Conservation (phyloP, 2,888 invertebrate genomes). For the Hipparchia semele region DNA sequence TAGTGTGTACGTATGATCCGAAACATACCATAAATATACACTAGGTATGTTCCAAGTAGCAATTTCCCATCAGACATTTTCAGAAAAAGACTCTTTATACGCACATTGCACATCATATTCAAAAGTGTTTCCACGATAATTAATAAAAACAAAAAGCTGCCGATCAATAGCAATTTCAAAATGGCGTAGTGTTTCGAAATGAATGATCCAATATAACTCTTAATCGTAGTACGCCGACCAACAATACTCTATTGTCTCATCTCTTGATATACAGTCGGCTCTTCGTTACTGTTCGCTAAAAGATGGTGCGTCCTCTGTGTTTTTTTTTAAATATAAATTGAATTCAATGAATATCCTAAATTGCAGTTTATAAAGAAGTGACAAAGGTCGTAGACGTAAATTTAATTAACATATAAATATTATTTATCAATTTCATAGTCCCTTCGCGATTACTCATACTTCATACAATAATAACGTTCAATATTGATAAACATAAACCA, state of each 20-base stretch:
- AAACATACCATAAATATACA: too few relatives aligned
- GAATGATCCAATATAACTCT: conserved; percentile 49
- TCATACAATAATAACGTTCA: too few relatives aligned
- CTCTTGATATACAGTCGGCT: conserved; percentile 43
- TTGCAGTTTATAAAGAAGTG: neutral
- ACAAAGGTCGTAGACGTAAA: too few relatives aligned
- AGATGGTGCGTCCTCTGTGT: conserved; percentile 26
- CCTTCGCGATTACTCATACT: too few relatives aligned
- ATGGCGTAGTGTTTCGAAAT: conserved; percentile 44
- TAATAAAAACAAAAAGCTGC: conserved; percentile 19
- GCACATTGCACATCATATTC: conserved; percentile 7
- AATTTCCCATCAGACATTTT: neutral
- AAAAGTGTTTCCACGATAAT: conserved; percentile 20
- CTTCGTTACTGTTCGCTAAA: conserved; percentile 18
- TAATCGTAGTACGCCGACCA: conserved; percentile 48
- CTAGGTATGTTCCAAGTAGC: too few relatives aligned
- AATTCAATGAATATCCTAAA: too few relatives aligned
- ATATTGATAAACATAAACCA: too few relatives aligned
- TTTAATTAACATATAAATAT: too few relatives aligned
- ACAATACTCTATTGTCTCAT: conserved; percentile 50
- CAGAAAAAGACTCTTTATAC: neutral
- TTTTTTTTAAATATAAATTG: neutral
- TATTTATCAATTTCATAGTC: too few relatives aligned
- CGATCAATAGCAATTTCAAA: conserved; percentile 39
- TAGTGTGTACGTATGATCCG: too few relatives aligned